Percentiles rank a stretch among this genome's conserved stretches.
Conservation (phyloP, 2,797 vertebrate species). For the Champsocephalus esox region DNA sequence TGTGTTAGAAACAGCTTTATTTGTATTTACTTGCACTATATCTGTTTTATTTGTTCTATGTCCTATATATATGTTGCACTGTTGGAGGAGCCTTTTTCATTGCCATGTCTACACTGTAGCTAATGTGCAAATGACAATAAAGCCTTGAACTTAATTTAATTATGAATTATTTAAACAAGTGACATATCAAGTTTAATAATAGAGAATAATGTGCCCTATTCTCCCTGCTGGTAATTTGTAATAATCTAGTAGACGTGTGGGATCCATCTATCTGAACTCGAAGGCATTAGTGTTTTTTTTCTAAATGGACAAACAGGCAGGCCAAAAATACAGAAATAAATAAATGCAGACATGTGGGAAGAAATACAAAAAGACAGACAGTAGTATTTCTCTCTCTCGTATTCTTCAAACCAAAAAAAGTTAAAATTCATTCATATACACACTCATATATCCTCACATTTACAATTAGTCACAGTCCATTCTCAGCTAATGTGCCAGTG, state of each 20-base stretch:
- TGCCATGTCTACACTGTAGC: too few species aligned
- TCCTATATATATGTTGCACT: too few species aligned
- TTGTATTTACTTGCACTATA: too few species aligned
- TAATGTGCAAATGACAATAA: too few species aligned
- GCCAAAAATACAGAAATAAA: background rate
- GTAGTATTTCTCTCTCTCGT: background rate
- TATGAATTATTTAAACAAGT: background rate
- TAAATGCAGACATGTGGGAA: background rate
- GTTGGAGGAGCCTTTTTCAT: too few species aligned
- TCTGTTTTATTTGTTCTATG: too few species aligned
- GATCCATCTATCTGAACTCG: background rate
- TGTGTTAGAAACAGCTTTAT: too few species aligned
- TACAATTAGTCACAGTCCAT: constrained; percentile 54
- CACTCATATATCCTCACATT: constrained; percentile 7
- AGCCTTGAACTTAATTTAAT: too few species aligned
- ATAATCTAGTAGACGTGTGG: background rate
- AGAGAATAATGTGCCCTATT: background rate
- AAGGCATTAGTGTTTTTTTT: background rate
- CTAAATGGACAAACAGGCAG: background rate
- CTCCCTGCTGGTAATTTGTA: background rate
- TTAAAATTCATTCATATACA: constrained; percentile 1
- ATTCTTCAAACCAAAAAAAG: background rate
- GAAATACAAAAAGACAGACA: background rate
- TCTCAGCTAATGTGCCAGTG: constrained; percentile 73
- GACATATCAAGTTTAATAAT: background rate